Conservation (phyloP, 2,888 invertebrate species). For the Ormyrus labotus region DNA sequence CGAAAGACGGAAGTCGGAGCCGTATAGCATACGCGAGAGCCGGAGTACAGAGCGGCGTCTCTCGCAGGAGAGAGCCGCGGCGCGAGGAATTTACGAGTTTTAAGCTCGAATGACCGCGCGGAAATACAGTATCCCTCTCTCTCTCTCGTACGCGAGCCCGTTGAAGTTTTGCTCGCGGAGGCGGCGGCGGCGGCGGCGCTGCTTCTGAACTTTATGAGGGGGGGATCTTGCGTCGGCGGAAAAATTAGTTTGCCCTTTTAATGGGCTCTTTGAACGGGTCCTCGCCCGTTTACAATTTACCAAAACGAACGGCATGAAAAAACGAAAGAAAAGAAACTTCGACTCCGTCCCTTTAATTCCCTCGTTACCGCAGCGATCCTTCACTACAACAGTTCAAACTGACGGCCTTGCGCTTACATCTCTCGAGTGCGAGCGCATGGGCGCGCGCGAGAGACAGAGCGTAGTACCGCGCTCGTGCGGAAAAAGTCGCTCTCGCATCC, state of each 20-base stretch:
- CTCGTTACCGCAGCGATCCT: too few species aligned
- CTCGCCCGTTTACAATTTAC: too few species aligned
- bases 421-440: not conserved
- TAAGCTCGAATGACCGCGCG: slow-evolving; percentile 29
- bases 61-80: not conserved
- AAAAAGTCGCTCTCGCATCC: slow-evolving; percentile 53
- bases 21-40: not conserved
- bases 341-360: too few species aligned
- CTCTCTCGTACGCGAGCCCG: not conserved
- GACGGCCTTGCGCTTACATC: not conserved
- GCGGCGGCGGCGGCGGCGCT: too few species aligned
- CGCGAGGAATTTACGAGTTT: slow-evolving; percentile 35
- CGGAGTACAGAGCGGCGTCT: slow-evolving; percentile 4
- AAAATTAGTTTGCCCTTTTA: too few species aligned
- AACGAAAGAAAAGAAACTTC: too few species aligned
- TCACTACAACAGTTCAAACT: too few species aligned
- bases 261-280: too few species aligned
- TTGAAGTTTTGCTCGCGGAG: slow-evolving; percentile 3
- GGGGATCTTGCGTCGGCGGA: too few species aligned
- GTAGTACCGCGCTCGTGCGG: not conserved
- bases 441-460: not conserved
- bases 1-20: slow-evolving; percentile 20
- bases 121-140: too few species aligned
- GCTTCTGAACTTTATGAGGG: too few species aligned
- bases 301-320: too few species aligned